Percentiles rank a stretch among this genome's conserved stretches.
phyloP scores from a whole-genome alignment of 2,797 vertebrate genomes.

The Bovichtus diacanthus region DNA sequence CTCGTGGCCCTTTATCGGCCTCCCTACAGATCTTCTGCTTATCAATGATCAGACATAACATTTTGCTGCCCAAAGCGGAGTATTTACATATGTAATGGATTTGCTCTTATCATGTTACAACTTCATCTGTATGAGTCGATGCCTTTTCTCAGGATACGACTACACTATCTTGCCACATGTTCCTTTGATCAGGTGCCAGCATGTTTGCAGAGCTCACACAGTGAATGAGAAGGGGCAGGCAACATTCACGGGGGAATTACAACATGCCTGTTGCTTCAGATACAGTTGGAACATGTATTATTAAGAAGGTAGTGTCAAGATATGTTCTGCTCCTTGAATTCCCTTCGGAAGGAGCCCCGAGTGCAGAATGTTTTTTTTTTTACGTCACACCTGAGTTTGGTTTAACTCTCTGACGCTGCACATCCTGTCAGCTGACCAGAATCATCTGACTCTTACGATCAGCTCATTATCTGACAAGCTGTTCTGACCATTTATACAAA shows the following conservation, averaged over 20 bases:
- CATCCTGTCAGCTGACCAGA: slow-evolving; percentile 30
- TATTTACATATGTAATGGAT: slow-evolving; percentile 49
- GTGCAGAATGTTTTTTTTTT: background rate
- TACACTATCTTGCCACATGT: slow-evolving; percentile 8
- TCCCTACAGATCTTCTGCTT: slow-evolving; percentile 48
- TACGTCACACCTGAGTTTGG: background rate
- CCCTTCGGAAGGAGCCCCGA: background rate
- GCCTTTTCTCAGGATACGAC: slow-evolving; percentile 19
- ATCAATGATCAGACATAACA: slow-evolving; percentile 34
- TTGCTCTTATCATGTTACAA: slow-evolving; percentile 38
- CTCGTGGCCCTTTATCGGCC: slow-evolving; percentile 26
- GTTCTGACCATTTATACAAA: slow-evolving; percentile 35
- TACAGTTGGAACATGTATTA: background rate
- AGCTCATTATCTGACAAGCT: slow-evolving; percentile 15
- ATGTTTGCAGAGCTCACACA: slow-evolving; percentile 16
- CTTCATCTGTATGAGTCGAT: slow-evolving; percentile 7
- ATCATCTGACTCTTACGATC: slow-evolving; percentile 27
- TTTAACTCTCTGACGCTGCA: slow-evolving; percentile 1
- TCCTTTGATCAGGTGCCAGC: slow-evolving; percentile 34
- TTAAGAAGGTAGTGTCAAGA: background rate
- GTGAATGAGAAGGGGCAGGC: background rate
- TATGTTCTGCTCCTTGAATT: background rate
- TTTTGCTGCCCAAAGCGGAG: slow-evolving; percentile 38
- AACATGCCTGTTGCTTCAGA: slow-evolving; percentile 22
- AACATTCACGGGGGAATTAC: slow-evolving; percentile 20